Evolutionary conservation across 2,888 invertebrate genomes (phyloP).

Genomic region (Plagodis pulveraria): DNA sequence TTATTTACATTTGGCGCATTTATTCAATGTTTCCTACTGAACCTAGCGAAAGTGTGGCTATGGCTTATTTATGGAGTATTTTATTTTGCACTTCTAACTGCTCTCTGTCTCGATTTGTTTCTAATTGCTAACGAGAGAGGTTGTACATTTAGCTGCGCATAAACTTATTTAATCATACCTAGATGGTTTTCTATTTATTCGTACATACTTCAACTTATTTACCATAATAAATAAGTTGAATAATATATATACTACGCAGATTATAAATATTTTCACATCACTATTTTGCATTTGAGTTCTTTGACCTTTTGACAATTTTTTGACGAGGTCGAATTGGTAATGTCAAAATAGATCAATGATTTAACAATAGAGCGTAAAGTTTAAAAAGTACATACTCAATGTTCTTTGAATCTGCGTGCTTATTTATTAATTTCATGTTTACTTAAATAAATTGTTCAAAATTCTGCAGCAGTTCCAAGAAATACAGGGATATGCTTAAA

Average conservation of each 20-base stretch:
- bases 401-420: neutral
- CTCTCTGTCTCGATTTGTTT: slow-evolving; percentile 70
- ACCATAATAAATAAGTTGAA: too few species aligned
- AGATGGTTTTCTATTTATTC: too few species aligned
- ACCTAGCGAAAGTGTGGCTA: slow-evolving; percentile 69
- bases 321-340: neutral
- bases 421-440: neutral
- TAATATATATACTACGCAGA: too few species aligned
- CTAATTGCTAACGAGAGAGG: slow-evolving; percentile 78
- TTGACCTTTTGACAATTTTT: slow-evolving; percentile 17
- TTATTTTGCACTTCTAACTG: slow-evolving; percentile 71
- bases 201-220: too few species aligned
- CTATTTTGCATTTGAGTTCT: slow-evolving; percentile 15
- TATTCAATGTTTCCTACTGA: slow-evolving; percentile 75
- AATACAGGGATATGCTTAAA: neutral
- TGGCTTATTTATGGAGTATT: slow-evolving; percentile 75
- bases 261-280: slow-evolving; percentile 14
- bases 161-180: slow-evolving; percentile 26
- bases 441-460: neutral
- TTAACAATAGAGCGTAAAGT: too few species aligned
- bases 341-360: slow-evolving; percentile 1
- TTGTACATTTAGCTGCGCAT: slow-evolving; percentile 79
- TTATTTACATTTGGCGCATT: slow-evolving; percentile 78
- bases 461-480: neutral
- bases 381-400: neutral